Base-by-base conservation (phyloP, 2,113 vertebrate species). In the Lates calcarifer region DNA sequence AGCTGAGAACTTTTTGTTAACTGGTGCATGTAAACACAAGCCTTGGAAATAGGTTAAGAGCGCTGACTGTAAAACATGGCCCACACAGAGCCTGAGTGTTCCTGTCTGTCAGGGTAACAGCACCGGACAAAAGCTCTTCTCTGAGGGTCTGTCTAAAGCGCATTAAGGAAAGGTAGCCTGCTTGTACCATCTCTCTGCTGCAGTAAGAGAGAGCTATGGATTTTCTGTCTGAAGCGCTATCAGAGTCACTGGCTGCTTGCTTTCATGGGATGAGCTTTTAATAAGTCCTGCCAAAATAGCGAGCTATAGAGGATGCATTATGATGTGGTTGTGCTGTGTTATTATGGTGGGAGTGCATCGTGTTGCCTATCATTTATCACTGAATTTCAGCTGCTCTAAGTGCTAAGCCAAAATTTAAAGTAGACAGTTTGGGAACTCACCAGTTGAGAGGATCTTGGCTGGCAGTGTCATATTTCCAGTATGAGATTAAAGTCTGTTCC, bases 231-330 rank as follows among this genome's bases (percentile, higher is more conserved):
- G 77, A 84, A 64, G 70, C 10, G 18, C 84, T 55, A 85, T 85
- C 33, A 3, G 33, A 82, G 60, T 74, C 73, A 53, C 73, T 84
- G 65, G 47, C 63, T 86, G 74, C 73, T 49, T 69, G 81, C 87
- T 81, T 89, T 82, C 49, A 82, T 41, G 78, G 47, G 81, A 87
- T 56, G 74, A 85, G 82, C 86, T 80, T 91, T 90, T 88, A 88
- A 92, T 86, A 88, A 86, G 47, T 86, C 72, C 70, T 85, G 76
- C 78, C 85, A 83, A 89, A 89, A 84, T 26, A 66, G 74, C 43
- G 0, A 68, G 64, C 60, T 35, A 78, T 66, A 62, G 69, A 79
- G 82, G 66, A 90, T 73, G 62, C 83, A 87, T 89, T 90, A 88
- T 85, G 81, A 73, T 80, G 83, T 70, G 71, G 67, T 85, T 87